Evolutionary conservation across 1,140 invertebrate genomes (phyloP).

Genomic region (Drosophila lini): DNA sequence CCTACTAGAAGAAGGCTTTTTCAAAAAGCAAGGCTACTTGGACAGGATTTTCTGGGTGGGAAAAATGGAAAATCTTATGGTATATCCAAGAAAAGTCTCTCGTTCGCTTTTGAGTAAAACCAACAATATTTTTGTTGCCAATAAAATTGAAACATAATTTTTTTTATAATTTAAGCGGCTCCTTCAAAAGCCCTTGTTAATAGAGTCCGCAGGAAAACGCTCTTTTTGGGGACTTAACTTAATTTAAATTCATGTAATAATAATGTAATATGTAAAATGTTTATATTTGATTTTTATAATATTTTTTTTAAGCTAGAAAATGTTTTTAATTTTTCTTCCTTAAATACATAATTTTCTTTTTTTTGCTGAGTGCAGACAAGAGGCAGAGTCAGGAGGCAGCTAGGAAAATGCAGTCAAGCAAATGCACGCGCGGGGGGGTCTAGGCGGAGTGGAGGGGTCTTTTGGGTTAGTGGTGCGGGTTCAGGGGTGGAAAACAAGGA

Average conservation of each 20-base stretch:
- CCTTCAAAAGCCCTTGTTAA: too few relatives aligned
- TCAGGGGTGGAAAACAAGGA: not conserved
- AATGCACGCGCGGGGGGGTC: slow-evolving; percentile 51
- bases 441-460: not conserved
- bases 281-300: not conserved
- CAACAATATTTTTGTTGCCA: too few relatives aligned
- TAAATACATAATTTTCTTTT: not conserved
- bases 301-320: too few relatives aligned
- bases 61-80: not conserved
- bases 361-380: slow-evolving; percentile 4
- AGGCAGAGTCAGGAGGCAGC: slow-evolving; percentile 39
- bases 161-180: too few relatives aligned
- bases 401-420: slow-evolving; percentile 71
- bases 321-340: not conserved
- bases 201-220: not conserved
- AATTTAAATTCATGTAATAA: too few relatives aligned
- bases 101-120: not conserved
- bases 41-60: not conserved
- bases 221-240: too few relatives aligned
- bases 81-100: not conserved
- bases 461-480: slow-evolving; percentile 18
- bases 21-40: not conserved
- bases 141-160: too few relatives aligned
- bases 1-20: not conserved
- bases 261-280: too few relatives aligned